These are phyloP conservation scores for Acanthiza pusilla DNA, from an alignment of 2,797 vertebrate species.

Conservation along the genomic window DNA sequence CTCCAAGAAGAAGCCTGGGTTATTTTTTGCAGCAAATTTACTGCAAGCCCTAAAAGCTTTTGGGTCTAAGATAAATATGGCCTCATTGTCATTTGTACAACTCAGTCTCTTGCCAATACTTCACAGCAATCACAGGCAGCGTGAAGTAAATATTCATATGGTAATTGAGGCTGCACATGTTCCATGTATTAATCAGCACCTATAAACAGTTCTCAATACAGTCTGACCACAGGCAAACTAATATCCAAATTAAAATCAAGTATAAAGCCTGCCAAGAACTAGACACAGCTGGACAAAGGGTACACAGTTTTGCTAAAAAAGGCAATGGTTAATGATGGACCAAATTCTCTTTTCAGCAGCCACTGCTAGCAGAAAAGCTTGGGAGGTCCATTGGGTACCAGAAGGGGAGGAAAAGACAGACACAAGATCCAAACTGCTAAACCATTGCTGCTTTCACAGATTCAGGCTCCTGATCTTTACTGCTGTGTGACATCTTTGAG, in stretches of 20 bases:
- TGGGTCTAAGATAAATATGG: constrained; percentile 28
- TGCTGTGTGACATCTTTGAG: background rate
- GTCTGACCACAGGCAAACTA: constrained; percentile 38
- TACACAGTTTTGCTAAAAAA: constrained; percentile 53
- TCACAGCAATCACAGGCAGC: background rate
- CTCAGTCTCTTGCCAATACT: constrained; percentile 38
- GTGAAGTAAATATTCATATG: constrained; percentile 45
- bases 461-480: background rate
- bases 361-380: background rate
- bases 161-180: constrained; percentile 30
- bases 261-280: constrained; percentile 42
- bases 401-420: background rate
- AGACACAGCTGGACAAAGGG: constrained; percentile 51
- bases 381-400: background rate
- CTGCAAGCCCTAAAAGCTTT: constrained; percentile 8
- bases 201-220: constrained; percentile 56
- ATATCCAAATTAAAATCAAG: constrained; percentile 44
- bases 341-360: constrained; percentile 22
- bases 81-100: constrained; percentile 37
- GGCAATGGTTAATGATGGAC: constrained; percentile 35
- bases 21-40: constrained; percentile 39
- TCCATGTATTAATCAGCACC: constrained; percentile 58
- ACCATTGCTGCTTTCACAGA: background rate
- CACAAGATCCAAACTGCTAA: background rate
- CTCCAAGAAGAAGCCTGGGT: background rate